Evolutionary conservation across 2,888 invertebrate species (phyloP), one percentile per base, ranked within the genome.

Genomic region (Abrostola triplasia): DNA sequence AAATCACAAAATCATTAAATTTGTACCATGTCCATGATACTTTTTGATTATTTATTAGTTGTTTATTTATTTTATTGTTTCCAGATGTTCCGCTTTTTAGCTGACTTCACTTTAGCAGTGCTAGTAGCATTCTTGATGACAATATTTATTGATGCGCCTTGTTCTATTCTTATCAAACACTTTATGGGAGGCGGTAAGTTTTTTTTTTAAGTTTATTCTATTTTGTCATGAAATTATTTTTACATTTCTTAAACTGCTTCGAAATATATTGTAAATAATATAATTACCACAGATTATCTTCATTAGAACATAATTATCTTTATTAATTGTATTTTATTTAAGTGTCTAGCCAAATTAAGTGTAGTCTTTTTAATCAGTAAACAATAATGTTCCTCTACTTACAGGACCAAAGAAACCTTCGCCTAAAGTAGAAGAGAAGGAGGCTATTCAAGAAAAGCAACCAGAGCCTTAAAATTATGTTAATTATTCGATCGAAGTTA

Each of bases 71-170:
- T 38, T 63, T n/a, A n/a, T 51, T 38, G 62, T n/a, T 86, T 88
- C 52, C 84, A 92, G 92, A 11, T 91, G 0, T 84, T 84, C 64
- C 76, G 83, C 11, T 90, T 86, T 70, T 47, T 88, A 5, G 72
- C 79, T 5, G 84, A 88, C 53, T 83, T 90, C 47, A 13, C 70
- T 0, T 38, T 90, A 11, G 74, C 91, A 1, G 81, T 86, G 2
- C 36, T 88, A 0, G 82, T 87, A 0, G 77, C 89, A 0, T 90
- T 87, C 42, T 7, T 87, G 2, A 42, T 88, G 5, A 90, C 90
- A 1, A 70, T 92, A 9, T 11, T 88, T 0, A 84, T 92, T 0
- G 92, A 92, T 47, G 80, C 89, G 0, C 92, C 92, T 0, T 91
- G 85, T 67, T 83, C 90, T 5, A 83, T 82, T 0, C 65, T 92